Percentiles rank a stretch among this genome's conserved stretches.
phyloP scores from a whole-genome alignment of 2,888 invertebrate genomes.

The Geophilus truncorum region DNA sequence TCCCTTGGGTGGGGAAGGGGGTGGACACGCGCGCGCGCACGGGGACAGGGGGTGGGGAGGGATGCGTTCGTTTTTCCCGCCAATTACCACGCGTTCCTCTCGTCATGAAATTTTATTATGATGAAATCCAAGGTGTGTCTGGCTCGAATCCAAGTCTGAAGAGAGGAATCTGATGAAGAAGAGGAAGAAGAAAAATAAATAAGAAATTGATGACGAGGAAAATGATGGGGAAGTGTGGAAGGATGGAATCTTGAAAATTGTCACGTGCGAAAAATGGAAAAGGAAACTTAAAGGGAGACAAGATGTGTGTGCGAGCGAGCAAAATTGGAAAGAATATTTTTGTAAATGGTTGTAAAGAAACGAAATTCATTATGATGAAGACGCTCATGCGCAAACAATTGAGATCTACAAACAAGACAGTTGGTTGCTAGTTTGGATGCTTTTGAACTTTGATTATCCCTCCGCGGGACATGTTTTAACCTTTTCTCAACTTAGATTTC shows the following conservation, averaged over 20 bases:
- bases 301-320: not conserved
- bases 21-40: not conserved
- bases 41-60: not conserved
- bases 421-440: no score
- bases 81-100: constrained; percentile 27
- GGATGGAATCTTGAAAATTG: constrained; percentile 8
- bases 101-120: constrained; percentile 27
- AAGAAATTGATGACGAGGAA: constrained; percentile 27
- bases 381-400: no score
- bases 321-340: not conserved
- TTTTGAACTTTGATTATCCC: no score
- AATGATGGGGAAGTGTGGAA: constrained; percentile 8
- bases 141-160: constrained; percentile 14
- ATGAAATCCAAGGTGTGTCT: constrained; percentile 27
- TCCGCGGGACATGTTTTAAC: no score
- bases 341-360: not conserved
- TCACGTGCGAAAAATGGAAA: not conserved
- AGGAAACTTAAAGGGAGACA: not conserved
- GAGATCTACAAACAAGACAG: no score
- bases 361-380: no score
- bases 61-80: constrained; percentile 18
- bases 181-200: constrained; percentile 27
- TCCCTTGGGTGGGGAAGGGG: not conserved
- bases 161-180: constrained; percentile 21
- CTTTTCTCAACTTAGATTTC: no score